Conservation (phyloP, 2,888 invertebrate species). For the Leistus spinibarbis region DNA sequence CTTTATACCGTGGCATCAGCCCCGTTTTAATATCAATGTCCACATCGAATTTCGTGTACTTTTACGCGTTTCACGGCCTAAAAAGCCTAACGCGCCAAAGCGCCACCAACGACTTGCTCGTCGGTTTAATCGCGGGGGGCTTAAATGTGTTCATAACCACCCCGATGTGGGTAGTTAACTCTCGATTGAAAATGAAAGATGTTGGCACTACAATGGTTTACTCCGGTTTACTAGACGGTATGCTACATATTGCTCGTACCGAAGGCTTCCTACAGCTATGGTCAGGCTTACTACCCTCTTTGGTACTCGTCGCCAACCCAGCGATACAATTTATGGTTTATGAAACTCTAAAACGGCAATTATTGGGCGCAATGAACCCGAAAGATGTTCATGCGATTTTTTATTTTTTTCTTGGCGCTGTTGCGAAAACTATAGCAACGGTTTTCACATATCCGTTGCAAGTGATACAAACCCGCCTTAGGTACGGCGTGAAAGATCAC, state of each 20-base stretch:
- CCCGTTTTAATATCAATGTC: conserved; percentile 86
- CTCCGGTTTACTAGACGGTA: conserved; percentile 66
- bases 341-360: conserved; percentile 79
- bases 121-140: conserved; percentile 80
- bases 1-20: conserved; percentile 78
- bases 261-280: conserved; percentile 81
- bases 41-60: conserved; percentile 92
- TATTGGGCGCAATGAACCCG: conserved; percentile 57
- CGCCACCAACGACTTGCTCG: conserved; percentile 73
- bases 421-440: conserved; percentile 85
- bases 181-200: conserved; percentile 82
- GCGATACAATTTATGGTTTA: conserved; percentile 93
- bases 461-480: conserved; percentile 79
- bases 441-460: conserved; percentile 90
- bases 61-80: conserved; percentile 88
- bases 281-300: conserved; percentile 83
- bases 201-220: conserved; percentile 55
- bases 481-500: conserved; percentile 55
- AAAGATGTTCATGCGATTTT: conserved; percentile 65
- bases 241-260: conserved; percentile 69
- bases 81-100: conserved; percentile 64
- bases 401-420: conserved; percentile 78
- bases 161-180: conserved; percentile 92
- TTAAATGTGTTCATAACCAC: conserved; percentile 86
- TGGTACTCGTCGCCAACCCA: conserved; percentile 87